Percentiles rank a stretch among this genome's conserved stretches.
These are phyloP conservation scores for Catostomus latipinnis DNA, from an alignment of 2,797 vertebrate genomes.

Conservation along the genomic window DNA sequence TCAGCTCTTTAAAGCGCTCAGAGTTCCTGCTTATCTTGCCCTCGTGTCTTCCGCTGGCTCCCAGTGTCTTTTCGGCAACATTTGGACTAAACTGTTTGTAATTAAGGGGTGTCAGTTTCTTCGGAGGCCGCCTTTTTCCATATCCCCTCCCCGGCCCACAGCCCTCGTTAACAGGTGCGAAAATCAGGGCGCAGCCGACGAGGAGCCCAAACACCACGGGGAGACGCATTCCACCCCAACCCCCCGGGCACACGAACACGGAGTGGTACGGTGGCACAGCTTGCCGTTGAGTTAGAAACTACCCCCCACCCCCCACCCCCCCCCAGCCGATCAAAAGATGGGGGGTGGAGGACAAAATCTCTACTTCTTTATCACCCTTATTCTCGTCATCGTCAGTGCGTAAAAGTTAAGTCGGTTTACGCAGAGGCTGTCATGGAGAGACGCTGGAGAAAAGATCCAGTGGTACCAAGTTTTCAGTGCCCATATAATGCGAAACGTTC, in stretches of 20 bases:
- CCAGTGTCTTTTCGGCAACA: constrained; percentile 95
- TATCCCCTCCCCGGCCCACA: constrained; percentile 97
- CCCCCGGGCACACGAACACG: constrained; percentile 60
- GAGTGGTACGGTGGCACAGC: constrained; percentile 62
- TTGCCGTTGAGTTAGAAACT: constrained; percentile 54
- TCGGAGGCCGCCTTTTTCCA: constrained; percentile 91
- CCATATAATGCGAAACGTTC: constrained; percentile 64
- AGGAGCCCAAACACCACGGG: constrained; percentile 78
- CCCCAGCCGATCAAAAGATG: constrained; percentile 60
- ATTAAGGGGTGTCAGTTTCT: constrained; percentile 92
- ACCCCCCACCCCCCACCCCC: constrained; percentile 46
- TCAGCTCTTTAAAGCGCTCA: constrained; percentile 95
- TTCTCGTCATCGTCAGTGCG: constrained; percentile 82
- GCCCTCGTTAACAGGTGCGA: constrained; percentile 86
- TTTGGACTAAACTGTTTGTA: constrained; percentile 98
- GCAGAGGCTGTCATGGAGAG: constrained; percentile 60
- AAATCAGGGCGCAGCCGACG: constrained; percentile 83
- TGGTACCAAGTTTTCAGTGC: constrained; percentile 64
- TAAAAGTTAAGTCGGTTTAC: constrained; percentile 66
- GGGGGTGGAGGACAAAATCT: constrained; percentile 73
- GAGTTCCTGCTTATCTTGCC: constrained; percentile 94
- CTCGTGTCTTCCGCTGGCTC: constrained; percentile 94
- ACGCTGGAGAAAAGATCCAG: constrained; percentile 57
- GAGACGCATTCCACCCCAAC: constrained; percentile 82
- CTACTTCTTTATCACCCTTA: constrained; percentile 76